Percentiles rank a stretch among this genome's conserved stretches.
Evolutionary conservation across 2,113 vertebrate species (phyloP).

Genomic region (Varanus salvator): DNA sequence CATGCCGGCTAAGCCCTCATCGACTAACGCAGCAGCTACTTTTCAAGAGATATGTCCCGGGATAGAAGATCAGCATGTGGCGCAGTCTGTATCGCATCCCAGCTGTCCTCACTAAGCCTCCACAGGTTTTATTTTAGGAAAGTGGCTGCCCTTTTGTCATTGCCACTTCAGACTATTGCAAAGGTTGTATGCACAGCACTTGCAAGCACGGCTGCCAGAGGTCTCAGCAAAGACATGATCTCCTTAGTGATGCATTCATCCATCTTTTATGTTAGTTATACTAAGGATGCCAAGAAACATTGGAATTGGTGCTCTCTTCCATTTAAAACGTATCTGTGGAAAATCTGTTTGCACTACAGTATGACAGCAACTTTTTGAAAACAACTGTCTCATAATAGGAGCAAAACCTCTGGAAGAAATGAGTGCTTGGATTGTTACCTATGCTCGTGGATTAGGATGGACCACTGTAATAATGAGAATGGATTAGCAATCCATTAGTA

Average conservation of each 20-base stretch:
- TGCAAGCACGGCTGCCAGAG: not conserved
- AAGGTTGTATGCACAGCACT: too few species aligned
- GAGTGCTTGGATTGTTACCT: not conserved
- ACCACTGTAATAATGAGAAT: not conserved
- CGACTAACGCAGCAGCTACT: not conserved
- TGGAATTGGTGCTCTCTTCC: not conserved
- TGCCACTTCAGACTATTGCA: not conserved
- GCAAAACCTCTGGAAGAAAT: not conserved
- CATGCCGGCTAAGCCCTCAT: slow-evolving; percentile 79
- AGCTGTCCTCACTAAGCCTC: not conserved
- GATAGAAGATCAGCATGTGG: not conserved
- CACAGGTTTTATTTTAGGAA: not conserved
- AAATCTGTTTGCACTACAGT: not conserved
- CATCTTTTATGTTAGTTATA: not conserved
- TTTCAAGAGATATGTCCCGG: not conserved
- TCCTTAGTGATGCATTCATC: not conserved
- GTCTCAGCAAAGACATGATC: not conserved
- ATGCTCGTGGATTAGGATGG: too few species aligned
- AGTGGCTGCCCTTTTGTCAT: not conserved
- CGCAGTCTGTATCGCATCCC: not conserved
- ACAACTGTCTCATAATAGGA: not conserved
- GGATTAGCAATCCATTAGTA: not conserved
- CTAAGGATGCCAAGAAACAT: not conserved
- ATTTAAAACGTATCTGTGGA: not conserved
- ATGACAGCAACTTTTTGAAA: not conserved